Base-by-base conservation (phyloP, 2,888 invertebrate species). In the Tenthredo amoena region DNA sequence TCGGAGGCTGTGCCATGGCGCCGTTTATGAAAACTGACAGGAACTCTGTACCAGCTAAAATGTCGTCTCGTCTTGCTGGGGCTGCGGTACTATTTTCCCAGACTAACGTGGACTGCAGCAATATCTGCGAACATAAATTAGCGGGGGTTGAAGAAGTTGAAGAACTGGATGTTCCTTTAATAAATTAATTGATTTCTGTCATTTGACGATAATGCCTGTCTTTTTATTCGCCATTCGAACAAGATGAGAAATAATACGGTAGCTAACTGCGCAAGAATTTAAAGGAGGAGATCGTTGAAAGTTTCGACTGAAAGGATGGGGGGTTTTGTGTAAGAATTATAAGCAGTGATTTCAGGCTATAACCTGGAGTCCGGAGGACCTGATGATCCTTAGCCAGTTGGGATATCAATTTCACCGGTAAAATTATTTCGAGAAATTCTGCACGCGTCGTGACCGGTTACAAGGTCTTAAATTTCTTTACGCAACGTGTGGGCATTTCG, bases 21-120 rank as follows among this genome's bases (percentile, higher is more conserved):
- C 93, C 94, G 90, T 94, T 93, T 90, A 94, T 94, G 88, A 94
- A 94, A 31, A 94, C 93, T 21, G 94, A 93, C 26, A 94, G 92
- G 89, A 94, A 94, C 88, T 94, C 94, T 47, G 93, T 93, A 85
- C 94, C 94, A 74, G 94, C 93, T 74, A 94, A 89, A 74, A 94
- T 92, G 89, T 95, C 95, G 90, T 90, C 92, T 76, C 91, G 90
- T 72, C 90, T 92, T 40, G 87, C 88, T 21, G 92, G 90, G 58
- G 91, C 91, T 47, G 91, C 90, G 58, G 71, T 86, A 81, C 87
- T 88, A 85, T 90, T 89, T 83, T 92, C 90, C 92, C 91, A 91
- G 37, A 92, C 88, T 83, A 92, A 87, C 87, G 90, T 87, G 86
- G 91, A 89, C 87, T 93, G 91, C 74, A 92, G 89, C 89, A 93